Conservation (phyloP, 2,888 invertebrate genomes). For the Crocallis elinguaria region DNA sequence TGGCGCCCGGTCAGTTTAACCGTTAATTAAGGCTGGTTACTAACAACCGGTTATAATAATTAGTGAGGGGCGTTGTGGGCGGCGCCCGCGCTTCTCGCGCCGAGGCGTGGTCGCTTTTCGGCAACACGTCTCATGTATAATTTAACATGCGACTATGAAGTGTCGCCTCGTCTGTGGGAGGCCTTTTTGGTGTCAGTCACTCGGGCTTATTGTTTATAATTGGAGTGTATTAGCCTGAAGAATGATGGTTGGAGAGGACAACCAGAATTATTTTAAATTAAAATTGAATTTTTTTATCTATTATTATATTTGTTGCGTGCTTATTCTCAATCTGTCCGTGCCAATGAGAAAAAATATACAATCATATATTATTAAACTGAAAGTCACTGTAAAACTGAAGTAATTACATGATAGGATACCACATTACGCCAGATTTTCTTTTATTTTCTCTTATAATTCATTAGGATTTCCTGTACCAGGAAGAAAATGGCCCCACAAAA, state of each 20-base stretch:
- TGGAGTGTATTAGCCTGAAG: conserved; percentile 15
- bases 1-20: conserved; percentile 63
- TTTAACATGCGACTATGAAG: conserved; percentile 54
- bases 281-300: no score
- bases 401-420: no score
- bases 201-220: conserved; percentile 33
- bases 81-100: conserved; percentile 54
- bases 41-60: conserved; percentile 82
- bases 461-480: no score
- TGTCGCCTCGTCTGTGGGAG: conserved; percentile 46
- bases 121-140: conserved; percentile 61
- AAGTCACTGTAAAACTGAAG: no score
- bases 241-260: conserved; percentile 16
- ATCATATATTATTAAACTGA: no score
- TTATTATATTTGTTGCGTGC: no score
- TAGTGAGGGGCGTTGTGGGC: conserved; percentile 79
- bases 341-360: no score
- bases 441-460: no score
- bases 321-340: no score
- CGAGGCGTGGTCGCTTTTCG: conserved; percentile 64
- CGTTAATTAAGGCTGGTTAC: conserved; percentile 73
- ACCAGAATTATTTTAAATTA: background rate
- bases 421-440: no score
- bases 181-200: conserved; percentile 46
- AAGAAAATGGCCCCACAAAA: no score